phyloP scores from a whole-genome alignment of 2,888 invertebrate genomes.

The Phrixothrix hirtus region DNA sequence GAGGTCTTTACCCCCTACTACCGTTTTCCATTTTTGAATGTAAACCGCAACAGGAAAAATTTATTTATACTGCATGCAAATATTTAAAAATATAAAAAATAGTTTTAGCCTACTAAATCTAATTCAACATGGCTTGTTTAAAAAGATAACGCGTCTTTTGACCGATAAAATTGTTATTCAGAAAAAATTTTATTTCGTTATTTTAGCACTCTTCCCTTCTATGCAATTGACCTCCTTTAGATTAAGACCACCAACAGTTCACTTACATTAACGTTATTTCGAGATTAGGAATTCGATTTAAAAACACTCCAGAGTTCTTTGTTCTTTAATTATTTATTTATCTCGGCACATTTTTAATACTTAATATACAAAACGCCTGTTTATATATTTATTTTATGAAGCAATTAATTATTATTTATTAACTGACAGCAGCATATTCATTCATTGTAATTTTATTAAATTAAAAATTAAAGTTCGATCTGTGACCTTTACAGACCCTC shows the following conservation, averaged over 20 bases:
- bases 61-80: not conserved
- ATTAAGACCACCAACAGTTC: conserved; percentile 39
- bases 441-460: too few species aligned
- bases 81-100: not conserved
- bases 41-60: conserved; percentile 6
- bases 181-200: conserved; percentile 33
- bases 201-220: conserved; percentile 23
- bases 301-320: not conserved
- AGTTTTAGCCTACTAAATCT: too few species aligned
- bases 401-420: too few species aligned
- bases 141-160: conserved; percentile 43
- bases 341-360: not conserved
- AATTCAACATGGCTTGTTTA: conserved; percentile 31
- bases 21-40: not conserved
- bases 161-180: conserved; percentile 54
- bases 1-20: not conserved
- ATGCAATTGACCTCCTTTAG: conserved; percentile 51
- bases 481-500: too few species aligned
- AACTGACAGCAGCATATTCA: too few species aligned
- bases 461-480: too few species aligned
- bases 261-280: not conserved
- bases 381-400: not conserved
- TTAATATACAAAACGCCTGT: not conserved
- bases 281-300: not conserved
- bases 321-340: not conserved